These are phyloP conservation scores for Lasioglossum lativentre DNA, from an alignment of 2,888 invertebrate genomes.

Conservation along the genomic window DNA sequence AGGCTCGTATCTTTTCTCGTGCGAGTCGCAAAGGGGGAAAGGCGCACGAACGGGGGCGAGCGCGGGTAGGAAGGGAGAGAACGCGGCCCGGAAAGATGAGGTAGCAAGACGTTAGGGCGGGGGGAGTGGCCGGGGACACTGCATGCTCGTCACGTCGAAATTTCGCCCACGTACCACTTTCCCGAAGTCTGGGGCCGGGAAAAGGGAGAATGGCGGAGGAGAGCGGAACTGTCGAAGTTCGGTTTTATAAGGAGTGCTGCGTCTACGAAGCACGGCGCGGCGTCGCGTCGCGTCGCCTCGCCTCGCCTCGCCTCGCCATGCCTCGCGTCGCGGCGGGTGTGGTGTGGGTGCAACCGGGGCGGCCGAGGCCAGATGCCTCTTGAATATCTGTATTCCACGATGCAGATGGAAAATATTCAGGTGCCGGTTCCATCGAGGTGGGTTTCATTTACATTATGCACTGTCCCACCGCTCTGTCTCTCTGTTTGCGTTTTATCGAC, in stretches of 20 bases:
- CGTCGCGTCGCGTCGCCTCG: not conserved
- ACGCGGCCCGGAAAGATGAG: conserved; percentile 38
- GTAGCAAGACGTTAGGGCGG: conserved; percentile 30
- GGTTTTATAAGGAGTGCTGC: conserved; percentile 73
- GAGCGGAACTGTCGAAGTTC: conserved; percentile 74
- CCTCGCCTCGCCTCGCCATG: not conserved
- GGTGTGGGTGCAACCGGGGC: not conserved
- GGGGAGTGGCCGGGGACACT: conserved; percentile 57
- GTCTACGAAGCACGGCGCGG: conserved; percentile 27
- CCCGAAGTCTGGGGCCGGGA: conserved; percentile 74
- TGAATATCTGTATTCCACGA: conserved; percentile 76
- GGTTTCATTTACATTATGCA: conserved; percentile 74
- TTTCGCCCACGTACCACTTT: conserved; percentile 79
- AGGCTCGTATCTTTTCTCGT: not conserved
- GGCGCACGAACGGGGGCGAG: not conserved
- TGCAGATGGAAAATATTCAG: conserved; percentile 73
- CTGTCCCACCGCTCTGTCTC: conserved; percentile 50
- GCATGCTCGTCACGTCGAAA: conserved; percentile 76
- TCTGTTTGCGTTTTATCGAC: conserved; percentile 63
- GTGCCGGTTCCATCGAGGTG: conserved; percentile 51
- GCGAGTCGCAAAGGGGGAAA: not conserved
- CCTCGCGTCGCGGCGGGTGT: not conserved
- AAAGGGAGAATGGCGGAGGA: conserved; percentile 60
- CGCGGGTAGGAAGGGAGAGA: not conserved
- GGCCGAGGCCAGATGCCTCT: conserved; percentile 66